Conservation (phyloP, 2,113 vertebrate genomes). For the Otocyon megalotis region DNA sequence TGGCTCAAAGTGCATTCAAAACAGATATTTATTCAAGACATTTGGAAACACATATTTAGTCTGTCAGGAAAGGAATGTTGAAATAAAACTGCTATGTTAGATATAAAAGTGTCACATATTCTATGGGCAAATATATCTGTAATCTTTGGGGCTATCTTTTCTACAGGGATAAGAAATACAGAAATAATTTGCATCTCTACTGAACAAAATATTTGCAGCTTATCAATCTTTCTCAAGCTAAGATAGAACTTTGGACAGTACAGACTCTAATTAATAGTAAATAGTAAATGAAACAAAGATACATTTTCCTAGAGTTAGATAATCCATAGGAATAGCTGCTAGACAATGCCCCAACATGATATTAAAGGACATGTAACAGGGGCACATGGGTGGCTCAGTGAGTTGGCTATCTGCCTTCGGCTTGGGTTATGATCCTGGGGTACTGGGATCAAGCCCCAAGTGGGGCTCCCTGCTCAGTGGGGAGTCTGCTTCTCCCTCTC, state of each 20-base stretch:
- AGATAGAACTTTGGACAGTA: neutral
- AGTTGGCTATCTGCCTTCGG: neutral
- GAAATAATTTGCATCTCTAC: neutral
- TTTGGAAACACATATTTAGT: neutral
- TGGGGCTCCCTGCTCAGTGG: neutral
- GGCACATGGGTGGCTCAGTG: neutral
- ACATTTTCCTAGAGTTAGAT: neutral
- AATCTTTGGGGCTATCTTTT: neutral
- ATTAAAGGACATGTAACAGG: neutral
- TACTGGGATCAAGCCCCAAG: neutral
- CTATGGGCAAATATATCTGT: neutral
- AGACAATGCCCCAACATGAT: neutral
- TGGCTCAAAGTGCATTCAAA: neutral
- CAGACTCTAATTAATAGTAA: neutral
- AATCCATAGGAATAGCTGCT: neutral
- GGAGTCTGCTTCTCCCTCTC: neutral
- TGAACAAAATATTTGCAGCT: neutral
- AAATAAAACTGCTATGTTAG: neutral
- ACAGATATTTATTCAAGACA: neutral
- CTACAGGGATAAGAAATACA: neutral
- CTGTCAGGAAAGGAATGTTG: neutral
- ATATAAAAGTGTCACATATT: neutral
- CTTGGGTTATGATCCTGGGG: neutral
- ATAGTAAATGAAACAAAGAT: neutral
- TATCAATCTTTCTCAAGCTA: constrained; percentile 16